These are phyloP conservation scores for Tethea ocularis DNA, from an alignment of 2,888 invertebrate genomes.

Conservation along the genomic window DNA sequence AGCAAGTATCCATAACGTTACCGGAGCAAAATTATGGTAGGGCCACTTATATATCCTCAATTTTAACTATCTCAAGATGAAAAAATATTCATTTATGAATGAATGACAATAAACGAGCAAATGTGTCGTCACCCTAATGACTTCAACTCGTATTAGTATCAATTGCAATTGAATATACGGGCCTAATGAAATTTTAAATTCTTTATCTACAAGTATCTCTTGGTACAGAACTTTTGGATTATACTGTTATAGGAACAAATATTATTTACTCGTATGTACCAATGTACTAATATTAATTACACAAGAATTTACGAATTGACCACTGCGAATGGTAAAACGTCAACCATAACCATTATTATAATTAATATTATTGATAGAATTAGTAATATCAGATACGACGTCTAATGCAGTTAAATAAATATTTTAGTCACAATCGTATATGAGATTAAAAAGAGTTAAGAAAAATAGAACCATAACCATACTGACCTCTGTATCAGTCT, in stretches of 20 bases:
- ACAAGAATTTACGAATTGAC: background rate
- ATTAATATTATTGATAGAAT: constrained; percentile 38
- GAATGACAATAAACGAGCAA: too few relatives aligned
- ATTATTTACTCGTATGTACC: background rate
- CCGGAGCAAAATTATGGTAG: too few relatives aligned
- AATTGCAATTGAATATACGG: too few relatives aligned
- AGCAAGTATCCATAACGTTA: too few relatives aligned
- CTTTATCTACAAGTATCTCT: too few relatives aligned
- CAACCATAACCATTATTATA: constrained; percentile 55
- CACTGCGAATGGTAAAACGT: constrained; percentile 10
- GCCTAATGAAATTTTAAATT: too few relatives aligned
- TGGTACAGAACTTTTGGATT: too few relatives aligned
- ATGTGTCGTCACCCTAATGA: too few relatives aligned
- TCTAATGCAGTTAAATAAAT: constrained; percentile 50
- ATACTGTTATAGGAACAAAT: background rate
- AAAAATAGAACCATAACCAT: constrained; percentile 39
- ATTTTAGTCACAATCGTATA: constrained; percentile 65
- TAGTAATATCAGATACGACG: constrained; percentile 43
- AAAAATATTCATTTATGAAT: too few relatives aligned
- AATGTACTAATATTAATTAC: background rate
- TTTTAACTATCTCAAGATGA: too few relatives aligned
- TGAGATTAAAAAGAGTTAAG: constrained; percentile 22
- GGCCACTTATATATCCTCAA: too few relatives aligned
- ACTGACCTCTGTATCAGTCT: constrained; percentile 81
- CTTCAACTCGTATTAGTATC: too few relatives aligned